Evolutionary conservation across 1,140 invertebrate genomes (phyloP).

Genomic region (silkworm (Bombyx mori)): ASM3026992v2 NC_085114.1:4990001-4990500

Average conservation of each 20-base stretch:
- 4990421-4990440: slow-evolving; percentile 45
- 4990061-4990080: slow-evolving; percentile 5
- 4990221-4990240: no score
- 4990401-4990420: slow-evolving; percentile 7
- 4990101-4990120: no score
- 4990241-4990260: no score
- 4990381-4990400: slow-evolving; percentile 51
- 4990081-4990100: no score
- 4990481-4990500: slow-evolving; percentile 68
- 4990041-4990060: slow-evolving; percentile 31
- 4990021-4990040: slow-evolving; percentile 70
- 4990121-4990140: no score
- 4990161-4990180: no score
- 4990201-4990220: no score
- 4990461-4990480: slow-evolving; percentile 51
- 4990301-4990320: slow-evolving; percentile 17
- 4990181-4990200: no score
- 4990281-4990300: slow-evolving; percentile 1
- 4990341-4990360: slow-evolving; percentile 22
- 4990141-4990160: no score
- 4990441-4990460: slow-evolving; percentile 50
- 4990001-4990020: slow-evolving; percentile 63
- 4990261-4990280: no score
- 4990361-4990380: slow-evolving; percentile 43
- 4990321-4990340: slow-evolving; percentile 24